phyloP scores from a whole-genome alignment of 2,888 invertebrate genomes.

The Hymenopus coronatus region DNA sequence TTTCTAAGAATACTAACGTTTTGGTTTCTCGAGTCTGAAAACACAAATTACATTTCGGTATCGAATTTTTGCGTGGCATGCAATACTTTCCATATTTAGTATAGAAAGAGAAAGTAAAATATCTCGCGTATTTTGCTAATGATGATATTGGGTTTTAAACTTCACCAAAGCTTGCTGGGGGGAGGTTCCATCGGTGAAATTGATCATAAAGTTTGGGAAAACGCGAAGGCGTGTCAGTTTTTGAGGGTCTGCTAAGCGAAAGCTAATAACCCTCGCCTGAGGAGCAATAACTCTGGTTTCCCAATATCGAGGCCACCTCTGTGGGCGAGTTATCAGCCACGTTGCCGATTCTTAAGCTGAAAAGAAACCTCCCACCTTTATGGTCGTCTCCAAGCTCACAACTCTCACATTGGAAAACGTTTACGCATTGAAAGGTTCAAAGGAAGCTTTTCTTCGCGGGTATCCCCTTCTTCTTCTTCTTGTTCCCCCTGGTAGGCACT shows the following conservation, averaged over 20 bases:
- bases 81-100: no score
- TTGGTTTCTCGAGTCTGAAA: no score
- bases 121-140: no score
- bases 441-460: background rate
- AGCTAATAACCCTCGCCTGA: background rate
- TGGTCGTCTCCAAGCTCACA: background rate
- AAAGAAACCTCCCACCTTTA: background rate
- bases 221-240: background rate
- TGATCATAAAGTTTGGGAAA: background rate
- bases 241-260: background rate
- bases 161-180: background rate
- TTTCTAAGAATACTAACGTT: no score
- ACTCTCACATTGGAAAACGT: conserved; percentile 23
- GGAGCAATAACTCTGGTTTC: background rate
- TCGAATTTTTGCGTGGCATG: no score
- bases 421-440: conserved; percentile 10
- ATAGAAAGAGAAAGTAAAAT: no score
- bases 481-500: background rate
- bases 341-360: background rate
- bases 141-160: background rate
- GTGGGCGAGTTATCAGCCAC: background rate
- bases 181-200: background rate
- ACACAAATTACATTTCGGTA: no score
- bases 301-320: background rate
- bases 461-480: background rate